Evolutionary conservation across 2,113 vertebrate genomes (phyloP), one percentile per base, ranked within the genome.

Genomic region (Taurulus bubalis): DNA sequence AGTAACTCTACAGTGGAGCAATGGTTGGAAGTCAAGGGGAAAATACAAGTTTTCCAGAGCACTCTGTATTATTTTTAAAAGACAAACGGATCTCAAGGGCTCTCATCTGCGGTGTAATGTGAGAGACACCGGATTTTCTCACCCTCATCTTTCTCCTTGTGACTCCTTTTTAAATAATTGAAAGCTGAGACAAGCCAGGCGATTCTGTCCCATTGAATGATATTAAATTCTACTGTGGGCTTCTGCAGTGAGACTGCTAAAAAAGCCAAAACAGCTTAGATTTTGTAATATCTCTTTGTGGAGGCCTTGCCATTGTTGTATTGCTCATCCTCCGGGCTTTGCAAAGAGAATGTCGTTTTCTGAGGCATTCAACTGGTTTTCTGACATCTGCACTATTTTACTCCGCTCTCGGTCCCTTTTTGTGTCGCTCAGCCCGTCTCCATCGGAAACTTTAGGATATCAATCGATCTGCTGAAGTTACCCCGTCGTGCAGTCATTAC

Each of bases 111-210:
- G 12, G 55, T 47, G 74, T 81, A 86, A 89, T 89, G 69, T 81
- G 72, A 79, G 77, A 87, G 75, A 85, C 85, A 69, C 45, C 6
- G 85, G 65, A 83, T 86, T 93, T 91, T 86, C 89, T 92, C 82
- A 84, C 59, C 77, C 83, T 86, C 79, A 60, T 86, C 67, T 81
- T 34, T 85, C 86, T 89, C 79, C 77, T 79, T 75, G 77, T 81
- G 69, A 90, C 78, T 91, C 66, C 81, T 90, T 85, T 87, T 83
- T 34, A 90, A 88, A 93, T 93, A 93, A 91, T 85, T 93, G 87
- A 93, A 87, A 86, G 82, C 82, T 51, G 85, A 88, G 80, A 68
- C 87, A 92, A 91, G 79, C 76, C 34, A 55, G 51, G 66, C 83
- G 76, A 82, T 91, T 93, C 75, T 87, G 78, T 82, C 69, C 64